Evolutionary conservation across 64 coral and sea anemone genomes (phyloP).

Genomic region (Trachythela sp.): DNA sequence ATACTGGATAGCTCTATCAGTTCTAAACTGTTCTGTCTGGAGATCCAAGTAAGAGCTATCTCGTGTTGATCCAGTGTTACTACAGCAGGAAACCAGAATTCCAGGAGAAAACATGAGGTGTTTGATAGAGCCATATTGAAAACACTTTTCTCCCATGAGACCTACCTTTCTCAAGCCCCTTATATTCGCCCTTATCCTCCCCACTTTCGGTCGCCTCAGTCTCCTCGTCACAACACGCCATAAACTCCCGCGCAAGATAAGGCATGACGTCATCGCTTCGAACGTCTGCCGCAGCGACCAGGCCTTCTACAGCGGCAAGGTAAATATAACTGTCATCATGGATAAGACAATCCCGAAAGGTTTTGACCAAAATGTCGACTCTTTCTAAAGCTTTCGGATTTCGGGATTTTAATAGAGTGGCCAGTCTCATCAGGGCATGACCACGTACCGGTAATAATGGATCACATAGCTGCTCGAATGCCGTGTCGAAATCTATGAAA

Average conservation of each 20-base stretch:
- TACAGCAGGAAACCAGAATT: too few relatives aligned
- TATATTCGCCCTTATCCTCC: neutral
- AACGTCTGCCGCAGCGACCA: neutral
- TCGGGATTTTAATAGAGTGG: conserved; percentile 52
- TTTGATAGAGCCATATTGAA: too few relatives aligned
- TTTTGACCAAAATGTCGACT: conserved; percentile 37
- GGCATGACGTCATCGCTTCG: neutral
- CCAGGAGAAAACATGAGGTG: too few relatives aligned
- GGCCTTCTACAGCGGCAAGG: neutral
- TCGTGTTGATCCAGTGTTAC: too few relatives aligned
- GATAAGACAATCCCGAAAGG: conserved; percentile 5
- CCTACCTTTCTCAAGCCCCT: neutral
- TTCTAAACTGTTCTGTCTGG: too few relatives aligned
- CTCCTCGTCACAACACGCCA: neutral
- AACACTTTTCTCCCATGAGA: neutral
- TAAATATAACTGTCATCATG: conserved; percentile 23
- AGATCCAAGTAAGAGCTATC: too few relatives aligned
- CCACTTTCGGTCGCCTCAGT: neutral
- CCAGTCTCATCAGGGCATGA: conserved; percentile 71
- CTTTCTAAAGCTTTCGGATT: conserved; percentile 54
- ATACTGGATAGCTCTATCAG: too few relatives aligned
- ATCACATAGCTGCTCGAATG: conserved; percentile 68
- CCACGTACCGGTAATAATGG: conserved; percentile 83
- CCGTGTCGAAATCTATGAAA: conserved; percentile 56
- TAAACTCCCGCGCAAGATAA: neutral